Evolutionary conservation across 1,140 invertebrate genomes (phyloP).

Genomic region (Geopemphigus sp.): DNA sequence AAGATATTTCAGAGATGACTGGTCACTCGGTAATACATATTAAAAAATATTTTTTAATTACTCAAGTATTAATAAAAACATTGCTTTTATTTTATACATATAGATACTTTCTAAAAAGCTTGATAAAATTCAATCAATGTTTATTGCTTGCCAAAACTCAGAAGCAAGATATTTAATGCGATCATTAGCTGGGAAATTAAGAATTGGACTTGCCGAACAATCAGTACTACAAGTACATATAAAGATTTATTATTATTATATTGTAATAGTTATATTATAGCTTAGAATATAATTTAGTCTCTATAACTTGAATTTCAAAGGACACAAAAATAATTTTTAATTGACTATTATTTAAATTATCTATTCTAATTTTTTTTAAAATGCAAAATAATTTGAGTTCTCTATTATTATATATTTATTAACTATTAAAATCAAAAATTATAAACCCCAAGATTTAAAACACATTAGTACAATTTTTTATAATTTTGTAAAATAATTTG

Average conservation of each 20-base stretch:
- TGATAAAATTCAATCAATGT: slow-evolving; percentile 85
- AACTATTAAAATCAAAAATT: too few species aligned
- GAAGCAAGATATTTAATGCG: slow-evolving; percentile 93
- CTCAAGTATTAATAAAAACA: slow-evolving; percentile 15
- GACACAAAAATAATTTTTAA: too few species aligned
- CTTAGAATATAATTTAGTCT: not conserved
- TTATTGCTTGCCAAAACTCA: slow-evolving; percentile 85
- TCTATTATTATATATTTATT: too few species aligned
- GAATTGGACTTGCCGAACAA: slow-evolving; percentile 96
- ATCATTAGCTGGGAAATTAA: slow-evolving; percentile 87
- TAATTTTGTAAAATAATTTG: too few species aligned
- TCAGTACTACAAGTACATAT: slow-evolving; percentile 74
- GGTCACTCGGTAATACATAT: slow-evolving; percentile 60
- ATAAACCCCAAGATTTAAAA: too few species aligned
- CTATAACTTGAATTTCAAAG: too few species aligned
- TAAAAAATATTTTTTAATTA: slow-evolving; percentile 31
- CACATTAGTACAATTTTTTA: too few species aligned
- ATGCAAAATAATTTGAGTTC: too few species aligned
- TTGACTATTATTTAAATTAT: too few species aligned
- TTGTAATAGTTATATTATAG: not conserved
- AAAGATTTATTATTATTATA: not conserved
- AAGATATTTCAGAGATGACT: slow-evolving; percentile 84
- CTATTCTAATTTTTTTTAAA: too few species aligned
- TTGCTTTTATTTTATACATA: slow-evolving; percentile 53
- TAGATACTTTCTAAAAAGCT: slow-evolving; percentile 84